phyloP scores from a whole-genome alignment of 2,888 invertebrate genomes.

The Pandemis cinnamomeana region DNA sequence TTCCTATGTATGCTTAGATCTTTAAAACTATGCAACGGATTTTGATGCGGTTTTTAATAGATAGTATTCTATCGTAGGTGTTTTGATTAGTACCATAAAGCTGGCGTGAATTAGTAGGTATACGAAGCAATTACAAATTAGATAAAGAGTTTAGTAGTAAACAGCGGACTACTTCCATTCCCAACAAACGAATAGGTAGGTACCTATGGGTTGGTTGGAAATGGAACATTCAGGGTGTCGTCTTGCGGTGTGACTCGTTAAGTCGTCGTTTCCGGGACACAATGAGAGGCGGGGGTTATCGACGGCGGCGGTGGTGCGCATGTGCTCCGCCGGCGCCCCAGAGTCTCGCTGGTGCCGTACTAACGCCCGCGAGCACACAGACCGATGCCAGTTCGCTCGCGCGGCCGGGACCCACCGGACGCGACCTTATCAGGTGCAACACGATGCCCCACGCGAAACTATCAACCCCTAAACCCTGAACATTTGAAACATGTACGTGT shows the following conservation, averaged over 20 bases:
- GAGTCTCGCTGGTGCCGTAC: conserved; percentile 77
- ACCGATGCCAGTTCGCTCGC: conserved; percentile 71
- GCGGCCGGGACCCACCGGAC: conserved; percentile 62
- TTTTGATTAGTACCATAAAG: neutral
- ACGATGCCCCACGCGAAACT: conserved; percentile 55
- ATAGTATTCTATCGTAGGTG: neutral
- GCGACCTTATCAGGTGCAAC: conserved; percentile 49
- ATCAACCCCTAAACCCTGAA: conserved; percentile 57
- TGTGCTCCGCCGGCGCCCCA: conserved; percentile 77
- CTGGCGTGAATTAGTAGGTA: neutral
- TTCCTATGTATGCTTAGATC: too few relatives aligned
- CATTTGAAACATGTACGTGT: conserved; percentile 41
- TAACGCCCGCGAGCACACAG: conserved; percentile 70
- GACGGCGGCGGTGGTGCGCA: conserved; percentile 75
- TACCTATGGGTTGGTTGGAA: conserved; percentile 40
- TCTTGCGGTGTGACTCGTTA: conserved; percentile 78
- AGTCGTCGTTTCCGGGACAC: conserved; percentile 80
- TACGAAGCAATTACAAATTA: neutral
- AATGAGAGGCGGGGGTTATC: conserved; percentile 78
- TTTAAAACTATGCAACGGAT: too few relatives aligned
- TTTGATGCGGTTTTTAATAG: too few relatives aligned
- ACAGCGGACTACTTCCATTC: neutral
- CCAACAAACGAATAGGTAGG: neutral
- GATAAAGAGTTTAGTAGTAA: neutral
- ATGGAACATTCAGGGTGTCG: conserved; percentile 60